Evolutionary conservation across 2,888 invertebrate genomes (phyloP).

Genomic region (Drosophila putrida): DNA sequence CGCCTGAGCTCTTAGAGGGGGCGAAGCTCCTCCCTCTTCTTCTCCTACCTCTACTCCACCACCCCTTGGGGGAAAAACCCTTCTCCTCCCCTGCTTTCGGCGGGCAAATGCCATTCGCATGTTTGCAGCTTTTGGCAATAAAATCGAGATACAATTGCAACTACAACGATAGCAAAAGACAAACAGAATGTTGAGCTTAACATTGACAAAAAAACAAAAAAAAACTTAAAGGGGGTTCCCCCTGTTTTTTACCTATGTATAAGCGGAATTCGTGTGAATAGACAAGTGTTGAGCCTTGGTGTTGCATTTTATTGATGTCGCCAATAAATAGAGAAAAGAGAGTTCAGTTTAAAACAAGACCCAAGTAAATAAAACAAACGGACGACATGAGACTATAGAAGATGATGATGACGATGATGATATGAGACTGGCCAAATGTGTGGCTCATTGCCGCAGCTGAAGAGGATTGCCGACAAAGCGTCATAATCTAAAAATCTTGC

Average conservation of each 20-base stretch:
- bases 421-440: neutral
- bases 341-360: neutral
- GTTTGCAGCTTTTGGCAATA: conserved; percentile 65
- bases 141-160: conserved; percentile 66
- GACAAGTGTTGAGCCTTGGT: conserved; percentile 5
- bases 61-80: neutral
- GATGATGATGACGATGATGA: neutral
- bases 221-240: neutral
- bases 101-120: conserved; percentile 55
- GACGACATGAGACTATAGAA: neutral
- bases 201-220: conserved; percentile 6
- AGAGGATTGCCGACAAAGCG: conserved; percentile 53
- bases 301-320: conserved; percentile 61
- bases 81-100: conserved; percentile 3
- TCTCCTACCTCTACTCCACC: neutral
- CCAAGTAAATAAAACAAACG: conserved; percentile 18
- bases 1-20: neutral
- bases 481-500: conserved; percentile 75
- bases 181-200: conserved; percentile 54
- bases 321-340: conserved; percentile 52
- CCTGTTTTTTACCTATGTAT: conserved; percentile 23
- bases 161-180: conserved; percentile 37
- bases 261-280: conserved; percentile 40
- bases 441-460: conserved; percentile 3
- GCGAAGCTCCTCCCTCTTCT: neutral